Percentiles rank a stretch among this genome's conserved stretches.
Conservation (phyloP, 2,797 vertebrate genomes). For the Geotria australis region DNA sequence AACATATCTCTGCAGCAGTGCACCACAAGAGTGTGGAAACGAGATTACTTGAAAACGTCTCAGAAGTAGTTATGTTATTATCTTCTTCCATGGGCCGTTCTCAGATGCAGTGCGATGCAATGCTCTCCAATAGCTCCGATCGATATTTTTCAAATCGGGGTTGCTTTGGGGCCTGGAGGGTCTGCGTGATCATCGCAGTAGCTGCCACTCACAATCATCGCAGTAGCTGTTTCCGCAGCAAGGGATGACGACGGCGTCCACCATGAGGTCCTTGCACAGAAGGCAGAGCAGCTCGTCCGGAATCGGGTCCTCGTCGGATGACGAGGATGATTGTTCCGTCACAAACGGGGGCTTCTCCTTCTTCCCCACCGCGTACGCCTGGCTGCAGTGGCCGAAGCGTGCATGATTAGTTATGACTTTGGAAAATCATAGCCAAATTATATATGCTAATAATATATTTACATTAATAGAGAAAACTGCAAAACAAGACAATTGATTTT, state of each 20-base stretch:
- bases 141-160: not conserved
- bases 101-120: too few relatives aligned
- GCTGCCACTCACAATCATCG: conserved; percentile 59
- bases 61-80: too few relatives aligned
- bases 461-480: too few relatives aligned
- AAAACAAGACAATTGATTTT: too few relatives aligned
- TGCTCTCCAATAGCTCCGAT: not conserved
- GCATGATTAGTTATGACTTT: too few relatives aligned
- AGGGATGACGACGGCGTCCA: conserved; percentile 70
- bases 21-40: too few relatives aligned
- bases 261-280: conserved; percentile 72
- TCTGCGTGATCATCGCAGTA: not conserved
- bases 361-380: conserved; percentile 79
- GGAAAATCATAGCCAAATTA: too few relatives aligned
- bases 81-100: too few relatives aligned
- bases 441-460: too few relatives aligned
- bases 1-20: too few relatives aligned
- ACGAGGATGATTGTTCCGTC: conserved; percentile 24
- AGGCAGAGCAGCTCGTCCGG: conserved; percentile 65
- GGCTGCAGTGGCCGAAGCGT: conserved; percentile 10
- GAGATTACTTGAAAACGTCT: too few relatives aligned
- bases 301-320: conserved; percentile 37
- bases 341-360: conserved; percentile 75
- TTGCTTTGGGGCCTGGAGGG: too few relatives aligned
- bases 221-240: conserved; percentile 97